These are phyloP conservation scores for Prochilodus magdalenae DNA, from an alignment of 2,113 vertebrate species.

Conservation along the genomic window DNA sequence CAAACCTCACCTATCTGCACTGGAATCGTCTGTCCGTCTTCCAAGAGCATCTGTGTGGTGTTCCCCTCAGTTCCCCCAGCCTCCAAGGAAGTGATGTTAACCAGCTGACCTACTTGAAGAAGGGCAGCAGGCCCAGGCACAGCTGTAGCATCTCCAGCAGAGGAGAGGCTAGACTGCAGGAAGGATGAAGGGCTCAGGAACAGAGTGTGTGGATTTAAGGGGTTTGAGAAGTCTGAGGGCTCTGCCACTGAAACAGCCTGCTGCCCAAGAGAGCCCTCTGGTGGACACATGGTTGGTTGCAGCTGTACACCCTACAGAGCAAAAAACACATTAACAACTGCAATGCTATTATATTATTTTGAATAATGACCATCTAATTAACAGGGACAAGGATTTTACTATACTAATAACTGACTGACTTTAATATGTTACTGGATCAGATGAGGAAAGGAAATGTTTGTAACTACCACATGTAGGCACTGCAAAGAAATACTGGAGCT, in stretches of 20 bases:
- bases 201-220: conserved; percentile 63
- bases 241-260: conserved; percentile 65
- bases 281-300: conserved; percentile 72
- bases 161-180: conserved; percentile 64
- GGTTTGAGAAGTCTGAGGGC: conserved; percentile 66
- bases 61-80: conserved; percentile 64
- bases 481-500: background rate
- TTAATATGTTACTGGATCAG: too few relatives aligned
- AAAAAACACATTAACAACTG: background rate
- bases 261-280: conserved; percentile 70
- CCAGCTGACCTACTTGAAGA: conserved; percentile 70
- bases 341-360: background rate
- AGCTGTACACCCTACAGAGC: conserved; percentile 68
- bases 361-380: background rate
- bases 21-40: conserved; percentile 75
- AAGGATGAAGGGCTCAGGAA: conserved; percentile 65
- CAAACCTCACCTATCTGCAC: conserved; percentile 73
- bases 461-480: background rate
- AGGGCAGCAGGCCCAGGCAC: conserved; percentile 66
- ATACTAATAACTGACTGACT: too few relatives aligned
- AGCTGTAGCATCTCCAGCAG: conserved; percentile 57
- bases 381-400: background rate
- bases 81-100: conserved; percentile 66
- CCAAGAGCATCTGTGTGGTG: conserved; percentile 73
- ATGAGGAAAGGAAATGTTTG: background rate